Conservation (phyloP, 2,888 invertebrate genomes). For the Protula sp. region DNA sequence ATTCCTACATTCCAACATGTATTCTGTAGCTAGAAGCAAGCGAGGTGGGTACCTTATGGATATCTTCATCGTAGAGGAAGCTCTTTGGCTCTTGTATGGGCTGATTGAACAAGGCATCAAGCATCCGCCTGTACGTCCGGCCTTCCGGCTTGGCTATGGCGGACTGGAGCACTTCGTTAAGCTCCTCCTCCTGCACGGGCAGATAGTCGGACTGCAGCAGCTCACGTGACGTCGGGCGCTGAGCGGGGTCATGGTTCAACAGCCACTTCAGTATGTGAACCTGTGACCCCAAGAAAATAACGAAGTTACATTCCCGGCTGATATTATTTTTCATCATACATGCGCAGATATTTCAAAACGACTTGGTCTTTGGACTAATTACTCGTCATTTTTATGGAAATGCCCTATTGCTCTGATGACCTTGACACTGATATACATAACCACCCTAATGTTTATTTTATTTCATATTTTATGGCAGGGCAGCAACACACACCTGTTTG, state of each 20-base stretch:
- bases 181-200: conserved; percentile 79
- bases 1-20: too few species aligned
- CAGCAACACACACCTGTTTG: conserved; percentile 29
- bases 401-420: too few species aligned
- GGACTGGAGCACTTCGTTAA: conserved; percentile 72
- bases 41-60: conserved; percentile 47
- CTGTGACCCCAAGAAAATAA: too few species aligned
- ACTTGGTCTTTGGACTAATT: too few species aligned
- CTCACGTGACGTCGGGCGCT: conserved; percentile 80
- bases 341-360: too few species aligned
- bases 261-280: conserved; percentile 61
- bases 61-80: conserved; percentile 72
- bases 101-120: conserved; percentile 56
- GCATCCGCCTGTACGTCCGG: conserved; percentile 65
- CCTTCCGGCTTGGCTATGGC: conserved; percentile 76
- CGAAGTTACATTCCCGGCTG: too few species aligned
- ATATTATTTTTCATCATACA: too few species aligned
- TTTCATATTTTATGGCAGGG: background rate
- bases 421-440: too few species aligned
- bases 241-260: conserved; percentile 75
- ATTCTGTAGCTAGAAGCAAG: too few species aligned
- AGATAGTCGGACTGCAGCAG: conserved; percentile 75
- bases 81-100: conserved; percentile 66
- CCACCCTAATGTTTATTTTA: too few species aligned
- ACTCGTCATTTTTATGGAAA: too few species aligned